Base-by-base conservation (phyloP, 1,140 invertebrate genomes). In the Rhopalosiphum maidis region DNA sequence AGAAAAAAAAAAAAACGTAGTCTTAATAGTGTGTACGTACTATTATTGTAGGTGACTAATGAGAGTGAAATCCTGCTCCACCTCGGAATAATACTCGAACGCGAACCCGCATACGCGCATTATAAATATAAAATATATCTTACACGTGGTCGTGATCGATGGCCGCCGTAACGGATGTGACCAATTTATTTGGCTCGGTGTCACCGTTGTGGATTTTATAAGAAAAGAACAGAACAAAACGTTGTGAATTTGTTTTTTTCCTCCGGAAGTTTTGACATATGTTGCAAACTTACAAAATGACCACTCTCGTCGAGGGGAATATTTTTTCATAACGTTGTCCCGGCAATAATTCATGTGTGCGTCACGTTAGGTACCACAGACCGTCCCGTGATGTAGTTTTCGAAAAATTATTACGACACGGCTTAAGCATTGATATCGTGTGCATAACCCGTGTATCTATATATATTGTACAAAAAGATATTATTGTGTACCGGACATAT, bases 141-240 rank as follows among this genome's bases (percentile, higher is more conserved):
- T 60, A 68, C 60, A 6, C 60, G 23, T 35, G 30, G 60, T 77
- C 30, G 15, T 77, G 60, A 77, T 77, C 60, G 60, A 77, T 77
- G 30, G 30, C 0, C 30, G 5, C 30, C n/a, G 15, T n/a, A 77
- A 77, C 30, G 60, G n/a, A 77, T 77, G 60, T 77, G 60, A 11
- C 30, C 60, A 77, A 77, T 77, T 77, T 77, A n/a, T 77, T n/a
- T 77, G 60, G 60, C 60, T 77, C 60, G n/a, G 60, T 77, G 60
- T 77, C 60, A 15, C 11, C 30, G 60, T n/a, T 30, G 60, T 15
- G 23, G n/a, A n/a, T n/a, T 77, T 77, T n/a, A 41, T 41, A 77
- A 77, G 30, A 15, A 30, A 30, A 68, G 30, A 35, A 77, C 60
- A n/a, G 30, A n/a, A 77, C 60, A 77, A 77, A 77, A 77, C 60